Conservation (phyloP, 2,797 vertebrate species). For the Crocodylus rhombifer region DNA sequence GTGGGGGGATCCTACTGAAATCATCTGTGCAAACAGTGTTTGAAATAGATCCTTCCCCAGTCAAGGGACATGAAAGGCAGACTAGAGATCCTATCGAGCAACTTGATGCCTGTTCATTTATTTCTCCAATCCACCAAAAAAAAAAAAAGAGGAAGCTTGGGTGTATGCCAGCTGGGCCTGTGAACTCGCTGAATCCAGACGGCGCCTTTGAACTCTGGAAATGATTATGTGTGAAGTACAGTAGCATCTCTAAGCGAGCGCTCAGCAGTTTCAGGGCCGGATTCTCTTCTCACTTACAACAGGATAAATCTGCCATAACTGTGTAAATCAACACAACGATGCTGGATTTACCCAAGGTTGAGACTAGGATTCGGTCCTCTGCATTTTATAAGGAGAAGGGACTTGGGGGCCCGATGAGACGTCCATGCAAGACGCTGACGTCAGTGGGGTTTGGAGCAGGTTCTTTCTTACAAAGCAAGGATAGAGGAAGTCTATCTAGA, state of each 20-base stretch:
- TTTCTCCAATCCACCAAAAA: neutral
- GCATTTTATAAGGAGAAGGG: neutral
- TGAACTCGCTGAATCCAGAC: neutral
- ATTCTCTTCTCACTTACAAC: neutral
- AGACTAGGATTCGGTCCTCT: neutral
- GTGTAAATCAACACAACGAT: neutral
- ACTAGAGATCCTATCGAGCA: conserved; percentile 21
- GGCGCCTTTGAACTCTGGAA: neutral
- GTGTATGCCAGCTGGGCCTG: neutral
- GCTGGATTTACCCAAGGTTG: neutral
- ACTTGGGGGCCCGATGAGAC: accelerated
- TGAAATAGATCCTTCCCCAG: conserved; percentile 28
- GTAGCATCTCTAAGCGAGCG: neutral
- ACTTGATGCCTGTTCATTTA: neutral
- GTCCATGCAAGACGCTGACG: neutral
- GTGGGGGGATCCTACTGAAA: neutral
- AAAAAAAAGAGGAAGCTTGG: neutral
- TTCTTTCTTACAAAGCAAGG: conserved; percentile 10
- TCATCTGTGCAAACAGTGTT: conserved; percentile 57
- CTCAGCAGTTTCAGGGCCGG: accelerated
- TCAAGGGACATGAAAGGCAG: accelerated
- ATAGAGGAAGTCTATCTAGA: conserved; percentile 23
- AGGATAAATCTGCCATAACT: neutral
- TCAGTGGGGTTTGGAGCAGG: neutral
- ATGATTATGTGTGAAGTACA: accelerated